These are phyloP conservation scores for Antechinus flavipes DNA, from an alignment of 2,113 vertebrate species.

Conservation along the genomic window DNA sequence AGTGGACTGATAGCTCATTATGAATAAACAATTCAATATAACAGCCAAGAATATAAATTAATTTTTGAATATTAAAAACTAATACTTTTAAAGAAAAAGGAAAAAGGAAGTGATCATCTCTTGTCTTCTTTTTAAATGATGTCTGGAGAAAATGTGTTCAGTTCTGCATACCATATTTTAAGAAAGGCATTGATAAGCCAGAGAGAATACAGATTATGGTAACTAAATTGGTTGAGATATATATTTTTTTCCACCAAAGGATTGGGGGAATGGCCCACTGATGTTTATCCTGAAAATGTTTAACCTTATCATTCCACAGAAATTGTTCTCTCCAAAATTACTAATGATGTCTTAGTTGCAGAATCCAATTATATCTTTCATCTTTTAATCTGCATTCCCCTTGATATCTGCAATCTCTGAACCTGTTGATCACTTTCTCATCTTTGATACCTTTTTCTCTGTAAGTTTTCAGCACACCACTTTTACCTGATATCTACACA, in stretches of 20 bases:
- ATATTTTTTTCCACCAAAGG: background rate
- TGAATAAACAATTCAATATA: background rate
- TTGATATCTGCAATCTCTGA: background rate
- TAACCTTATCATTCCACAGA: background rate
- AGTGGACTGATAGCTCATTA: background rate
- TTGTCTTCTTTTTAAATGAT: background rate
- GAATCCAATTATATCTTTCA: background rate
- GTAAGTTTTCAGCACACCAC: background rate
- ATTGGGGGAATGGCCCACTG: background rate
- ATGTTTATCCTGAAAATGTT: background rate
- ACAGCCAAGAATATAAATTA: background rate
- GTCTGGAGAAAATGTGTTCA: background rate
- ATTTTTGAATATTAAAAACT: background rate
- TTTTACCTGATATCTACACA: background rate
- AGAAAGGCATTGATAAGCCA: background rate
- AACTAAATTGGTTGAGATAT: background rate
- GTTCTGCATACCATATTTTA: background rate
- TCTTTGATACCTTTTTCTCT: background rate
- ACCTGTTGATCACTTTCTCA: background rate
- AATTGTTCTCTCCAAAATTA: background rate
- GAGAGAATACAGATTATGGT: background rate
- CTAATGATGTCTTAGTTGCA: background rate
- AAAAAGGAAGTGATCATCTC: background rate
- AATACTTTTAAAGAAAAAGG: background rate
- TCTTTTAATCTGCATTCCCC: background rate